These are phyloP conservation scores for Biston stratarius DNA, from an alignment of 2,888 invertebrate genomes.

Conservation along the genomic window DNA sequence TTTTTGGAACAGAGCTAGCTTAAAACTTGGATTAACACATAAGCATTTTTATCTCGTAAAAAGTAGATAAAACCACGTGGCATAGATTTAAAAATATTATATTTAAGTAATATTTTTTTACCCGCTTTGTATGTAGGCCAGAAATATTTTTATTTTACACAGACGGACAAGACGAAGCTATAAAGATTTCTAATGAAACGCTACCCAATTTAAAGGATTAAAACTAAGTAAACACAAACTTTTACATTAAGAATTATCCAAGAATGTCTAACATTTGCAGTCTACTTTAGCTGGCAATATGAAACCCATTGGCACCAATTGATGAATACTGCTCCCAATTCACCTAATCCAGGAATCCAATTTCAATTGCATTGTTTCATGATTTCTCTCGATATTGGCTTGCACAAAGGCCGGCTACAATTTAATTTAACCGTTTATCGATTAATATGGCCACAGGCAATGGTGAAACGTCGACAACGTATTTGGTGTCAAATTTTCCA, in stretches of 20 bases:
- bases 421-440: slow-evolving; percentile 36
- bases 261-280: background rate
- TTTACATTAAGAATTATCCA: no score
- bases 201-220: background rate
- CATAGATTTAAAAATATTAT: no score
- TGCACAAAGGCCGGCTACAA: slow-evolving; percentile 36
- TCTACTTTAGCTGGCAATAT: slow-evolving; percentile 10
- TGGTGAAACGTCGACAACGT: slow-evolving; percentile 13
- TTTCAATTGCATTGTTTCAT: slow-evolving; percentile 45
- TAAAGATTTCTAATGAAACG: no score
- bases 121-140: no score
- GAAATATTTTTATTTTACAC: no score
- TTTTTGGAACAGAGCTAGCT: no score
- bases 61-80: no score
- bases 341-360: slow-evolving; percentile 45
- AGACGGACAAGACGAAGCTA: no score
- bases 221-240: background rate
- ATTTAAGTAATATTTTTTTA: no score
- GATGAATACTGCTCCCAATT: slow-evolving; percentile 40
- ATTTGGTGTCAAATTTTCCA: slow-evolving; percentile 7
- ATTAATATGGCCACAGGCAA: slow-evolving; percentile 35
- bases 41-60: no score
- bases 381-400: slow-evolving; percentile 26
- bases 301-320: slow-evolving; percentile 27
- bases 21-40: no score